phyloP scores from a whole-genome alignment of 2,888 invertebrate genomes.

The Platycheirus rosarum region DNA sequence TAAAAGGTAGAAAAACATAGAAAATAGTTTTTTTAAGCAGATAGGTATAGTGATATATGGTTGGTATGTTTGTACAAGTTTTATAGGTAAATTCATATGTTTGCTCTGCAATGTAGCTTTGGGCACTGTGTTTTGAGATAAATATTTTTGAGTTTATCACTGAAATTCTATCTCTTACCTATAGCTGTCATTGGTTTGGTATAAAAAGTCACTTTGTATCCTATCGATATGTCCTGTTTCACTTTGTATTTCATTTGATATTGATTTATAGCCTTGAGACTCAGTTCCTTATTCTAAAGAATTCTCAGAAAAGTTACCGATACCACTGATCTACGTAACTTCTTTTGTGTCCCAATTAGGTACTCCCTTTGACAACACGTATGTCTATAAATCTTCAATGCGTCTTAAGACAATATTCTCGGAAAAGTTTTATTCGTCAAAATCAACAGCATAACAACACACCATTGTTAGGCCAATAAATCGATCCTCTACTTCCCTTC shows the following conservation, averaged over 20 bases:
- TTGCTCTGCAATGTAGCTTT: too few relatives aligned
- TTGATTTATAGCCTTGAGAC: not conserved
- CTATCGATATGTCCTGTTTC: too few relatives aligned
- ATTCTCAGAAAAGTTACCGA: not conserved
- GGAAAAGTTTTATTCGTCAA: conserved; percentile 14
- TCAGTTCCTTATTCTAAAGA: not conserved
- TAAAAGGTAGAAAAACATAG: too few relatives aligned
- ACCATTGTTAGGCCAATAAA: conserved; percentile 3
- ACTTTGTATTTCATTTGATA: not conserved
- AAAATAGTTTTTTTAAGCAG: too few relatives aligned
- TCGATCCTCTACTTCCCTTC: conserved; percentile 1
- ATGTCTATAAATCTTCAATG: not conserved
- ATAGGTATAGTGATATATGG: too few relatives aligned
- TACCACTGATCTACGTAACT: not conserved
- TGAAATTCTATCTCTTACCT: too few relatives aligned
- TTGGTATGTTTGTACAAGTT: too few relatives aligned
- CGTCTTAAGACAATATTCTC: conserved; percentile 7
- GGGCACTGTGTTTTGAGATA: too few relatives aligned
- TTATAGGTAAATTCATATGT: too few relatives aligned
- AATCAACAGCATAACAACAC: conserved; percentile 5
- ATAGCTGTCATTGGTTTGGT: too few relatives aligned
- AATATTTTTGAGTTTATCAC: too few relatives aligned
- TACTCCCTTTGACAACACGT: not conserved
- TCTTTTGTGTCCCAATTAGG: not conserved
- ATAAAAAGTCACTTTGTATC: too few relatives aligned